These are phyloP conservation scores for Chiroxiphia lanceolata DNA, from an alignment of 2,797 vertebrate species.

Conservation along the genomic window DNA sequence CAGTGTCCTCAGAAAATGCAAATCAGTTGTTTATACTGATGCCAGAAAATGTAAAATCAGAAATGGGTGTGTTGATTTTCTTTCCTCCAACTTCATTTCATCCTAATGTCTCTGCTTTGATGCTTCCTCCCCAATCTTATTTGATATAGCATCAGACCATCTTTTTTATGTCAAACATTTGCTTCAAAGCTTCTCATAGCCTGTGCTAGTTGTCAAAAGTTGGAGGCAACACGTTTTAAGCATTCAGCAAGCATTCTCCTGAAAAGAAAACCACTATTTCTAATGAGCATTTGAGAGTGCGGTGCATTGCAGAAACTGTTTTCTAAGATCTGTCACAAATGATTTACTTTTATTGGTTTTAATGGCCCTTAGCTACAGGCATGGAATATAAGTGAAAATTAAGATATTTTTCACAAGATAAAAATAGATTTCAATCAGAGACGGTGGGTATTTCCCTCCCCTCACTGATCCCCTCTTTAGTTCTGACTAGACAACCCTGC, in stretches of 20 bases:
- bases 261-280: constrained; percentile 74
- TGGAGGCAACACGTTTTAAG: constrained; percentile 69
- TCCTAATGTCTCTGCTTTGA: constrained; percentile 63
- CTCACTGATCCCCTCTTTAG: background rate
- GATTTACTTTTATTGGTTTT: constrained; percentile 83
- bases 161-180: constrained; percentile 72
- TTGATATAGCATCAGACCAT: constrained; percentile 65
- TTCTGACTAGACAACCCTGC: background rate
- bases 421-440: constrained; percentile 73
- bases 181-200: constrained; percentile 70
- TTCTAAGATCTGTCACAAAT: constrained; percentile 81
- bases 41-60: constrained; percentile 62
- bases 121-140: constrained; percentile 47
- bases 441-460: background rate
- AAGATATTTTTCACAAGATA: constrained; percentile 78
- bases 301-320: constrained; percentile 75
- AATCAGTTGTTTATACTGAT: constrained; percentile 67
- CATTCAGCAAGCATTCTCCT: constrained; percentile 72
- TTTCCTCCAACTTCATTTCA: constrained; percentile 52
- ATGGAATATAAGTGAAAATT: constrained; percentile 81
- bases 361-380: constrained; percentile 79
- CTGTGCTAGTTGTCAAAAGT: constrained; percentile 74
- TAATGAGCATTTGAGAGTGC: constrained; percentile 73
- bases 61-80: constrained; percentile 66
- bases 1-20: constrained; percentile 48